Evolutionary conservation across 2,888 invertebrate species (phyloP).

Genomic region (Tetranychus truncatus): DNA sequence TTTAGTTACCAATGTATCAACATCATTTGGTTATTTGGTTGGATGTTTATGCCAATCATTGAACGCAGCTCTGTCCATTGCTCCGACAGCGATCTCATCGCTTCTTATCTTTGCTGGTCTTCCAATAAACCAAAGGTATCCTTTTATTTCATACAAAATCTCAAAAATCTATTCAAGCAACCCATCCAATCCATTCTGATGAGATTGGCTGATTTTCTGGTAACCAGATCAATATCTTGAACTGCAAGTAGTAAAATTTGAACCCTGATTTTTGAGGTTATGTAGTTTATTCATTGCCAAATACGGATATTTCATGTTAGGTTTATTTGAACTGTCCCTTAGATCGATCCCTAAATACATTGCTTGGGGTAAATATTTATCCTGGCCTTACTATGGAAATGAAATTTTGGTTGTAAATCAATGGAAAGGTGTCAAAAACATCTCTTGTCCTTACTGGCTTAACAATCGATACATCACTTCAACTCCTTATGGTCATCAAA

Average conservation of each 20-base stretch:
- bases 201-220: too few species aligned
- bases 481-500: not conserved
- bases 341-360: conserved; percentile 18
- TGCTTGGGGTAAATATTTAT: conserved; percentile 17
- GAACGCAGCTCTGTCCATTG: conserved; percentile 71
- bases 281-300: too few species aligned
- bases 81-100: conserved; percentile 77
- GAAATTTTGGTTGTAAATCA: conserved; percentile 20
- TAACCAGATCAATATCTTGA: too few species aligned
- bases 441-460: conserved; percentile 8
- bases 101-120: conserved; percentile 87
- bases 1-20: not conserved
- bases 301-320: too few species aligned
- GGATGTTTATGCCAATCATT: conserved; percentile 65
- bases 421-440: conserved; percentile 17
- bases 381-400: conserved; percentile 20
- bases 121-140: conserved; percentile 48
- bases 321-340: too few species aligned
- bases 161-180: too few species aligned
- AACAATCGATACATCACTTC: not conserved
- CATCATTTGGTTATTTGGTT: conserved; percentile 55
- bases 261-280: too few species aligned
- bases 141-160: too few species aligned
- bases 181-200: too few species aligned
- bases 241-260: too few species aligned